Conservation (phyloP, 2,797 vertebrate species). For the Knipowitschia caucasica region DNA sequence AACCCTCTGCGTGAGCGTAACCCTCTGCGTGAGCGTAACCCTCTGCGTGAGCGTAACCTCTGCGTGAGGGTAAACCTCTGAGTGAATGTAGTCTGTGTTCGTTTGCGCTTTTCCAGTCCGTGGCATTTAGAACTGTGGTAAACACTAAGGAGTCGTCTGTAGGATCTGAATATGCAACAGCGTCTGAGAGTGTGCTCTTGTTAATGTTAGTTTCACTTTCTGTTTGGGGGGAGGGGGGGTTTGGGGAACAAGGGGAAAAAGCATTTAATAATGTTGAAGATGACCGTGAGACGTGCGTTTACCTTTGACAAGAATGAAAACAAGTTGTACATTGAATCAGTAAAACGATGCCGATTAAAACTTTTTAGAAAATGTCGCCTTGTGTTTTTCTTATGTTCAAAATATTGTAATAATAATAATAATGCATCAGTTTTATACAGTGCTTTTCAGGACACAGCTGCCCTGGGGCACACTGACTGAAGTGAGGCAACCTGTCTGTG, state of each 20-base stretch:
- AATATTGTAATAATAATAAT: no score
- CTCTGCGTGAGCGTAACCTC: background rate
- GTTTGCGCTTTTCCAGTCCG: constrained; percentile 69
- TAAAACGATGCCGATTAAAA: constrained; percentile 75
- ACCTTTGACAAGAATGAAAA: constrained; percentile 60
- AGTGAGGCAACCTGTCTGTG: no score
- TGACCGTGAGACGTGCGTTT: constrained; percentile 64
- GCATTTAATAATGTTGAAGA: constrained; percentile 67
- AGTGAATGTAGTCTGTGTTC: constrained; percentile 64
- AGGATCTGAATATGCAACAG: constrained; percentile 79
- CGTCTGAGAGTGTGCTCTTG: constrained; percentile 59
- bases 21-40: no score
- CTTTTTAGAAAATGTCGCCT: constrained; percentile 64
- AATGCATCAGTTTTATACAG: no score
- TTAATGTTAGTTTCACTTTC: constrained; percentile 62
- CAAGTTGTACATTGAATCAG: constrained; percentile 69
- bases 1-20: no score
- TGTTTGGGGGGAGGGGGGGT: constrained; percentile 16
- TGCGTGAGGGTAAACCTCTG: constrained; percentile 37
- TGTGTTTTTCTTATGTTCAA: constrained; percentile 16
- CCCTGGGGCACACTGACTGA: no score
- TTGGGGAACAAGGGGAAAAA: constrained; percentile 27
- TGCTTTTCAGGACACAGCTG: no score
- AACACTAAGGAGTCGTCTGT: constrained; percentile 72
- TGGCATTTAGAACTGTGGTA: constrained; percentile 76